Base-by-base conservation (phyloP, 1,140 invertebrate species). In the Oncopodura yosiiana region DNA sequence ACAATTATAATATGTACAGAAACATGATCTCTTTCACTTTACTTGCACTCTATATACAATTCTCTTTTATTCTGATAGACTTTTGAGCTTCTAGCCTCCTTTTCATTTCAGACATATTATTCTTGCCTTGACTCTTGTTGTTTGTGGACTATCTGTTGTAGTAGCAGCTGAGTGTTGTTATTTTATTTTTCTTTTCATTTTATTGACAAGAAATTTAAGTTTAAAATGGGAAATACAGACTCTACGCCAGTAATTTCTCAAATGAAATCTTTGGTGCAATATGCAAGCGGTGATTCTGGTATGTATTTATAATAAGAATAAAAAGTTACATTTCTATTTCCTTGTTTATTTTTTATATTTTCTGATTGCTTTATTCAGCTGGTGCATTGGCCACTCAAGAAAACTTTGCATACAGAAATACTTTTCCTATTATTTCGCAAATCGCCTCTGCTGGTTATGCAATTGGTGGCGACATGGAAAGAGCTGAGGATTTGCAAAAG, bases 211-310 rank as follows among this genome's bases (percentile, higher is more conserved):
- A n/a, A n/a, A n/a, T n/a, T n/a, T n/a, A n/a, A n/a, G n/a, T n/a
- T 21, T 19, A 42, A 32, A 23, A 56, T 56, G 53, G 53, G 53
- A 32, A 56, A 56, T 29, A 56, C 46, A n/a, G 53, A 56, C 38
- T 41, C 34, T 18, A 34, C 49, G 16, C 53, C 53, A 2, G 38
- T 56, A 3, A 21, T 56, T 3, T 49, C 53, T 19, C 53, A 56
- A 27, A 12, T 29, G 4, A 56, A 56, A 37, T 56, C 53, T 4
- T 19, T 41, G 12, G 37, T 38, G 5, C 36, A 56, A 29, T 39
- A 6, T 4, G 24, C n/a, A 3, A 16, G 19, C 27, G 53, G 53
- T 16, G 39, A 50, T 32, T 16, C 37, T 36, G 5, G n/a, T n/a
- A n/a, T n/a, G n/a, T n/a, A n/a, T n/a, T n/a, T n/a, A n/a, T n/a